Conservation (phyloP, 2,888 invertebrate species). For the Cepaea hortensis region DNA sequence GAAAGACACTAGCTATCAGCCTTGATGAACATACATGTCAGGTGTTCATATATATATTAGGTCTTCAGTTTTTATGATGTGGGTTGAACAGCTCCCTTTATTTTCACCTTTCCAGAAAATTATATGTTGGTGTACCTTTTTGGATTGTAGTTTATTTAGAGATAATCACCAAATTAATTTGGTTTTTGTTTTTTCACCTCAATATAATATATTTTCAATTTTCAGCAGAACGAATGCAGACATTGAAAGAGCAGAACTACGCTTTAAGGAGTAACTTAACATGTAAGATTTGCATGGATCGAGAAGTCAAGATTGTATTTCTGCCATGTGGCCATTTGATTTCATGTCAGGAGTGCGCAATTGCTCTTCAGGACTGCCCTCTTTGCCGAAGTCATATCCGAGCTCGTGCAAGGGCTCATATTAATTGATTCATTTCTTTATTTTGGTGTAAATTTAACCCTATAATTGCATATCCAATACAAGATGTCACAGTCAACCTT, state of each 20-base stretch:
- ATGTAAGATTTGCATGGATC: conserved; percentile 48
- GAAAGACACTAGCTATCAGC: no score
- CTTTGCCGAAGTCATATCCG: conserved; percentile 32
- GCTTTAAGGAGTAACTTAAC: conserved; percentile 25
- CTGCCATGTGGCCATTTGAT: conserved; percentile 44
- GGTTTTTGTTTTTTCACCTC: neutral
- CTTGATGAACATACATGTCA: no score
- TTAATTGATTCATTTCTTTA: neutral
- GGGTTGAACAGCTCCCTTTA: no score
- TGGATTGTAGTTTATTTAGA: no score
- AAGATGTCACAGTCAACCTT: no score
- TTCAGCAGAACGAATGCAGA: conserved; percentile 11
- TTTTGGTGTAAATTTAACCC: neutral
- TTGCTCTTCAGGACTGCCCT: conserved; percentile 35
- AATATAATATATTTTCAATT: neutral
- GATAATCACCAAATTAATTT: neutral
- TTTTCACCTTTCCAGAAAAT: no score
- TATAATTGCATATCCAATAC: no score
- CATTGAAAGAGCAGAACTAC: conserved; percentile 25
- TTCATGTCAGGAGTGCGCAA: conserved; percentile 32
- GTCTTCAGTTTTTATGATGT: no score
- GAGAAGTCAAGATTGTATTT: conserved; percentile 41
- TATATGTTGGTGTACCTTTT: no score
- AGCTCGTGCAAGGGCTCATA: conserved; percentile 16
- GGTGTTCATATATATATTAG: no score